A percentile compares a stretch with the other conserved stretches of the same genome.
Conservation (phyloP, 2,797 vertebrate genomes). For the Sebastiscus tertius region DNA sequence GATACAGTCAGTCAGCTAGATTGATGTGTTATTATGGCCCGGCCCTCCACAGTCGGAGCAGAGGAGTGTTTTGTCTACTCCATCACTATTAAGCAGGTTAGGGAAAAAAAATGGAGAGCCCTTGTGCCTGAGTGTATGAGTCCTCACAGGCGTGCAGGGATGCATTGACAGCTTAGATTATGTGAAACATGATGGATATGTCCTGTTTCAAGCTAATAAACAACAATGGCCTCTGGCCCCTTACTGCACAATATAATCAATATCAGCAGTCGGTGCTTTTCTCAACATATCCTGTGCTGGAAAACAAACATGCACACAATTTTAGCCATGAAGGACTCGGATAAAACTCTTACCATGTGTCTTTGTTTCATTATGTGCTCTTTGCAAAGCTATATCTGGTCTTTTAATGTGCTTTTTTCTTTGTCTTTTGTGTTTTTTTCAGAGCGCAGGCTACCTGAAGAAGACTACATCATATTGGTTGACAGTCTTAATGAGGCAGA, state of each 20-base stretch:
- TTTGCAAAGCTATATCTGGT: background rate
- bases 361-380: slow-evolving; percentile 11
- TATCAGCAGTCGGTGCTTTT: slow-evolving; percentile 41
- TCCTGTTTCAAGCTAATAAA: slow-evolving; percentile 54
- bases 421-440: slow-evolving; percentile 29
- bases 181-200: slow-evolving; percentile 64
- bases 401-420: background rate
- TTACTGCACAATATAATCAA: slow-evolving; percentile 56
- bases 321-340: background rate
- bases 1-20: slow-evolving; percentile 55
- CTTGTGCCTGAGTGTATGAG: slow-evolving; percentile 55
- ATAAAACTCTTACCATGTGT: slow-evolving; percentile 3
- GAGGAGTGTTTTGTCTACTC: slow-evolving; percentile 63
- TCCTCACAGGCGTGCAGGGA: slow-evolving; percentile 32
- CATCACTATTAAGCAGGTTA: slow-evolving; percentile 70
- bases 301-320: slow-evolving; percentile 25
- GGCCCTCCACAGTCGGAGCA: slow-evolving; percentile 47
- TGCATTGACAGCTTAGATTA: slow-evolving; percentile 50
- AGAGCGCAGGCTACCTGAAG: slow-evolving; percentile 94
- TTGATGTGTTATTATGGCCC: slow-evolving; percentile 60
- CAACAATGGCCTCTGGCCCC: slow-evolving; percentile 39
- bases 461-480: slow-evolving; percentile 94
- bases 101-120: slow-evolving; percentile 57
- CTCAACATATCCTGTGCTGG: slow-evolving; percentile 13
- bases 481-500: slow-evolving; percentile 98